phyloP scores from a whole-genome alignment of 2,888 invertebrate species.

The Polia nebulosa region DNA sequence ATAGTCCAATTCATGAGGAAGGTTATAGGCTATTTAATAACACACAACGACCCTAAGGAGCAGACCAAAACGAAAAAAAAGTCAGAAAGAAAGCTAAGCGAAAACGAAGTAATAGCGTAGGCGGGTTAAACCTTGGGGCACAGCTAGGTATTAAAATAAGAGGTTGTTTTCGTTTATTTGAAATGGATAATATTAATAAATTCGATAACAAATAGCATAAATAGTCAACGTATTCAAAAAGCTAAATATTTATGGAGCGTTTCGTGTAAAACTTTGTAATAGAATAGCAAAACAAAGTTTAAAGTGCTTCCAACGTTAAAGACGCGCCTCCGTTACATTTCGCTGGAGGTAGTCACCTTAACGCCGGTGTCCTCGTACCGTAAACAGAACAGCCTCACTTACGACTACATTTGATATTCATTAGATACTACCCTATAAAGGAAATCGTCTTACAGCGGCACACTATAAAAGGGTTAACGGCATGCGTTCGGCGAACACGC shows the following conservation, averaged over 20 bases:
- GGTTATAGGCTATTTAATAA: no score
- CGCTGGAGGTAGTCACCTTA: slow-evolving; percentile 70
- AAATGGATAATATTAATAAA: no score
- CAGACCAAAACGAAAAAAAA: no score
- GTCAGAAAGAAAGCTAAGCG: no score
- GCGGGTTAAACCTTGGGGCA: no score
- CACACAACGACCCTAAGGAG: no score
- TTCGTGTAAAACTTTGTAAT: slow-evolving; percentile 12
- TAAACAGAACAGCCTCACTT: slow-evolving; percentile 78
- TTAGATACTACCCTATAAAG: slow-evolving; percentile 85
- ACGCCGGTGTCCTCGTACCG: slow-evolving; percentile 69
- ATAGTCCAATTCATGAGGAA: no score
- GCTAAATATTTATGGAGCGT: slow-evolving; percentile 1
- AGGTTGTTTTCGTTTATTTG: no score
- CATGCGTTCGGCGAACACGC: slow-evolving; percentile 72
- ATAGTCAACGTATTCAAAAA: background rate
- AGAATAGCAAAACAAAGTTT: slow-evolving; percentile 15
- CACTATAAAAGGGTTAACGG: slow-evolving; percentile 78
- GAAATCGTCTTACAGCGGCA: slow-evolving; percentile 76
- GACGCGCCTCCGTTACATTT: slow-evolving; percentile 56
- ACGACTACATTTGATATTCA: slow-evolving; percentile 84
- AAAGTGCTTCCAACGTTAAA: slow-evolving; percentile 22
- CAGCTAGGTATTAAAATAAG: no score
- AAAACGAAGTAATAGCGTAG: no score
- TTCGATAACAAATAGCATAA: background rate